Evolutionary conservation across 2,888 invertebrate genomes (phyloP), one percentile per base, ranked within the genome.

Genomic region (Galeruca laticollis): DNA sequence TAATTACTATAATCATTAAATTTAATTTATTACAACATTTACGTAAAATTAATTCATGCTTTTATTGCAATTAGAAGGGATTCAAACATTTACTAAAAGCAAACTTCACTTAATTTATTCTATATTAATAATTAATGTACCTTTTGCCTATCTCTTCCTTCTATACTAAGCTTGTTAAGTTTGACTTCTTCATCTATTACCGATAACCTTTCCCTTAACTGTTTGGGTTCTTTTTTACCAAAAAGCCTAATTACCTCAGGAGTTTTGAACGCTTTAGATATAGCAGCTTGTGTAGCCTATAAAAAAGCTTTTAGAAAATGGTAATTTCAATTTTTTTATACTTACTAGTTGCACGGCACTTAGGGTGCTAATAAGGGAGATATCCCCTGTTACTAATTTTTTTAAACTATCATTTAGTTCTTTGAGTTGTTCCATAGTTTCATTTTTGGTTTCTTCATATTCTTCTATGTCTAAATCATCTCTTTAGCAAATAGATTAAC

Each of bases 181-280:
- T 90, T 90, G 11, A 86, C 81, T 80, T 91, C 90, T 76, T 90
- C 86, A 56, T 90, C 89, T 43, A 92, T 87, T 78, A 88, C 86
- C 13, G 85, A 80, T 20, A 93, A 81, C 76, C 89, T 86, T 75
- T 90, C 87, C 68, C 91, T 83, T 61, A 93, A 84, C 77, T 90
- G 89, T 54, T 88, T 88, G 2, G 92, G 90, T 80, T 93, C 91
- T 75, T 90, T 89, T 79, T 89, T 90, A 1, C 91, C 92, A 86
- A 93, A 93, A 84, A 93, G 87, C 78, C 89, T 85, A 49, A 93
- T 92, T 1, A 93, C 91, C 82, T 92, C 92, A 5, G 93, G 92
- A 1, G 93, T 93, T 83, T 91, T 88, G 81, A 93, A 93, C 1
- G 93, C 92, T 78, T 90, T 87, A 71, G 91, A 90, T 61, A 93